Evolutionary conservation across 2,113 vertebrate genomes (phyloP).

Genomic region (Uria aalge): DNA sequence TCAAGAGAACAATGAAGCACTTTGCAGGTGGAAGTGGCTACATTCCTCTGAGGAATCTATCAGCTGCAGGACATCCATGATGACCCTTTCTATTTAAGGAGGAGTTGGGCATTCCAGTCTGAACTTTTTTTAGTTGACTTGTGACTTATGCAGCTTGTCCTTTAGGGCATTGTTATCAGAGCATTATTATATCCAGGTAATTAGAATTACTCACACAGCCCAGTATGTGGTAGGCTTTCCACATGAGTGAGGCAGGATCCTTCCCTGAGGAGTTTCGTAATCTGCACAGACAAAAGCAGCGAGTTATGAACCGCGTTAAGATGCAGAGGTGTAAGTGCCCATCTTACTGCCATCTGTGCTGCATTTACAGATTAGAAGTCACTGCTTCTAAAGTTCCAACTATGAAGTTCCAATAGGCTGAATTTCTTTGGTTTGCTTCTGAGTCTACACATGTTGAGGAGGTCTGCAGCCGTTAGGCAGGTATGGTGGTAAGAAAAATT

Average conservation of each 20-base stretch:
- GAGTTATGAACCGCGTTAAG: background rate
- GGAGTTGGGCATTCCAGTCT: background rate
- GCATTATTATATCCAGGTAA: background rate
- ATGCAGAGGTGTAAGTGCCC: background rate
- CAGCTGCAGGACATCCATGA: background rate
- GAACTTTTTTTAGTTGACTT: background rate
- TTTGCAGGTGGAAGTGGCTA: background rate
- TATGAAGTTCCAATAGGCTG: background rate
- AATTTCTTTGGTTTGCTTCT: background rate
- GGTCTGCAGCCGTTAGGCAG: background rate
- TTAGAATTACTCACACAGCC: background rate
- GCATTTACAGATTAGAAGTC: background rate
- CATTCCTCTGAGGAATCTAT: background rate
- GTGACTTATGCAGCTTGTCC: background rate
- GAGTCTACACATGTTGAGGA: background rate
- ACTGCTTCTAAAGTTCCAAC: background rate
- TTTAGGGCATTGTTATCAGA: background rate
- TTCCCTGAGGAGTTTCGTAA: background rate
- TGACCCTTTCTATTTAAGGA: background rate
- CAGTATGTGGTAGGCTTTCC: background rate
- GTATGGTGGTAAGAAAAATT: background rate
- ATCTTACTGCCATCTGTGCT: background rate
- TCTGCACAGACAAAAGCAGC: background rate
- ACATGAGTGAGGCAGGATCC: background rate
- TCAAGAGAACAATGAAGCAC: background rate